These are phyloP conservation scores for Dendrolimus pini DNA, from an alignment of 2,888 invertebrate species.

Conservation along the genomic window DNA sequence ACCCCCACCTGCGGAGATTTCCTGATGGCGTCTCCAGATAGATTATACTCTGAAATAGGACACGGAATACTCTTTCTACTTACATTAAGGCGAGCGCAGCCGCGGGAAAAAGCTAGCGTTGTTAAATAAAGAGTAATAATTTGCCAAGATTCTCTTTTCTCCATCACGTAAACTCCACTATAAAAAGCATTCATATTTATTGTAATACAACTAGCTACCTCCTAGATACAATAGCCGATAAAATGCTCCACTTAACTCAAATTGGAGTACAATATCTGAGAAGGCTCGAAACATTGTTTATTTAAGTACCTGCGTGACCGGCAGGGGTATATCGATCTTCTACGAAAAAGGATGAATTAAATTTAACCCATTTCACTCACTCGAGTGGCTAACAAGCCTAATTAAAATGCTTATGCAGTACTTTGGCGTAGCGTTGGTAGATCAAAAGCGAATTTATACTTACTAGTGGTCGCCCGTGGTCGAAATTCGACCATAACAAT, in stretches of 20 bases:
- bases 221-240: background rate
- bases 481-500: too few species aligned
- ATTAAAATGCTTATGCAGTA: constrained; percentile 17
- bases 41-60: too few species aligned
- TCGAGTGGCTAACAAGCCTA: constrained; percentile 14
- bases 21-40: too few species aligned
- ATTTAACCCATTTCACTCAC: constrained; percentile 6
- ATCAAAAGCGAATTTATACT: background rate
- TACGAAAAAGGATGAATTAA: constrained; percentile 12
- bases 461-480: too few species aligned
- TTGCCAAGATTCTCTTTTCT: too few species aligned
- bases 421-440: background rate
- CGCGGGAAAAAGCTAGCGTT: too few species aligned
- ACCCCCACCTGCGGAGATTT: too few species aligned
- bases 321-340: background rate
- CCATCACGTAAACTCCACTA: too few species aligned
- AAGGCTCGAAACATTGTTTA: background rate
- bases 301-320: background rate
- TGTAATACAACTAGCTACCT: background rate
- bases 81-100: too few species aligned
- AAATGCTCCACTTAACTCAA: background rate
- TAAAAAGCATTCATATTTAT: background rate
- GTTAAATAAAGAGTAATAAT: too few species aligned
- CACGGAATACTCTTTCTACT: too few species aligned
- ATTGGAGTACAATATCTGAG: background rate